Percentiles rank a stretch among this genome's conserved stretches.
Evolutionary conservation across 1,140 invertebrate species (phyloP).

Genomic region (Lethrus apterus): DNA sequence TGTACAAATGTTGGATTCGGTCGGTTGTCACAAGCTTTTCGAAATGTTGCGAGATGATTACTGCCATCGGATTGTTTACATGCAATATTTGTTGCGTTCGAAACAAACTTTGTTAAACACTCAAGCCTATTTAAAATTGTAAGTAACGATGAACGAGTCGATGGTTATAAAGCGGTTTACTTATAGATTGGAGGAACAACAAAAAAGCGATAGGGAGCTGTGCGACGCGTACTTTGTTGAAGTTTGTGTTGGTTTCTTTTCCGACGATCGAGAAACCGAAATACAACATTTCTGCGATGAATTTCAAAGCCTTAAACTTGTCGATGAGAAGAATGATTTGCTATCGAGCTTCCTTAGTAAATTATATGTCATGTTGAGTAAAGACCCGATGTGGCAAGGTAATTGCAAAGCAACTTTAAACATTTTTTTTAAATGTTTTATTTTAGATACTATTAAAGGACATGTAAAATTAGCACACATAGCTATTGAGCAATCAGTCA

Average conservation of each 20-base stretch:
- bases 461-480: conserved; percentile 63
- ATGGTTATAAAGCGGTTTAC: conserved; percentile 10
- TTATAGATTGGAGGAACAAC: conserved; percentile 53
- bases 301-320: conserved; percentile 64
- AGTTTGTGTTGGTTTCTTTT: conserved; percentile 70
- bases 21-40: conserved; percentile 69
- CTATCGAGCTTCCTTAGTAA: conserved; percentile 57
- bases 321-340: conserved; percentile 77
- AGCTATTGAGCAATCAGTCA: conserved; percentile 73
- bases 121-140: conserved; percentile 68
- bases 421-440: conserved; percentile 8
- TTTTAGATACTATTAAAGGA: conserved; percentile 53
- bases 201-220: conserved; percentile 63
- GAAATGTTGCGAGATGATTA: conserved; percentile 76
- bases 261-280: conserved; percentile 62
- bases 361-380: conserved; percentile 56
- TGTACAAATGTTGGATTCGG: conserved; percentile 63
- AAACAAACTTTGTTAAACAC: conserved; percentile 76
- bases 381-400: conserved; percentile 66
- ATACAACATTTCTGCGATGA: conserved; percentile 65
- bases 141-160: conserved; percentile 33
- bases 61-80: conserved; percentile 68
- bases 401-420: conserved; percentile 19
- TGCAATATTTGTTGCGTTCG: conserved; percentile 78
- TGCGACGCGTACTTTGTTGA: conserved; percentile 72